Base-by-base conservation (phyloP, 2,113 vertebrate species). In the Ammodytes dubius region DNA sequence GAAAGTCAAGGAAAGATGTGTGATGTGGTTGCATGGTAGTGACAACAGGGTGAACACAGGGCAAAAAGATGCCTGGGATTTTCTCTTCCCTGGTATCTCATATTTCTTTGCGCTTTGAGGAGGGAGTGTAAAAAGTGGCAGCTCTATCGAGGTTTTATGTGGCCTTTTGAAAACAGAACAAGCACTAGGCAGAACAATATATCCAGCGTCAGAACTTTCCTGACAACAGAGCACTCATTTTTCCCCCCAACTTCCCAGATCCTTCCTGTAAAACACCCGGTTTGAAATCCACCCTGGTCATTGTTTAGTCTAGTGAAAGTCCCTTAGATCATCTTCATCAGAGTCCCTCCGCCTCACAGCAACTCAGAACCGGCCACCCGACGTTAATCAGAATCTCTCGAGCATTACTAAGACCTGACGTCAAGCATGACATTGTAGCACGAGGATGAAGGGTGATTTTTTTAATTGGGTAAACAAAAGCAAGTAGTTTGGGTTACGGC, bases 241-340 rank as follows among this genome's bases (percentile, higher is more conserved):
- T 86, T 84, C 77, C 27, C 27, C 27, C 27, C 69, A 82, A 70
- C 77, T 73, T 77, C 84, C 85, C 82, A 85, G 78, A 80, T 88
- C 81, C 82, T 80, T 74, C 78, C 88, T 84, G 74, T 89, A 87
- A 92, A 93, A 89, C 72, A 74, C 83, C 71, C 90, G 54, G 79
- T 93, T 91, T 91, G 89, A 91, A 92, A 90, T 89, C 88, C 83
- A 85, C 89, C 92, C 85, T 74, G 86, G 52, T 78, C 77, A 91
- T 92, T 94, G 94, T 95, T 95, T 95, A 94, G 93, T 95, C 92
- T 94, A 84, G 87, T 80, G 60, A 88, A 89, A 74, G 80, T 87
- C 84, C 86, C 87, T 93, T 86, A 91, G 90, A 93, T 92, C 92
- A 86, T 93, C 91, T 64, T 88, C 79, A 82, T 92, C 75, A 87